Evolutionary conservation across 2,113 vertebrate genomes (phyloP), one percentile per base, ranked within the genome.

Genomic region (Lasiurus cinereus): DNA sequence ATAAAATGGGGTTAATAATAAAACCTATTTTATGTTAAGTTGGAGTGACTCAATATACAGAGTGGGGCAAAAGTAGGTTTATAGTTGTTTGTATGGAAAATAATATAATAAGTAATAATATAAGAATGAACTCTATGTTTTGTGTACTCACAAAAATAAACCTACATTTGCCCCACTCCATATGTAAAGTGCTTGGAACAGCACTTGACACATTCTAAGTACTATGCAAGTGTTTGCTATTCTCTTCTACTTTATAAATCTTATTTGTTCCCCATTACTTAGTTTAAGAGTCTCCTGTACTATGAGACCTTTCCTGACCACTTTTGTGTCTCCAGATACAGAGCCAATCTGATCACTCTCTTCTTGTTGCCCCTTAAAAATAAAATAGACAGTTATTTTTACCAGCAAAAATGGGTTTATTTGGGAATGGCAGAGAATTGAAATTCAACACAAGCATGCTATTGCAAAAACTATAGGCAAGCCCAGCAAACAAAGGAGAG

Each of bases 1-100:
- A 31, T 84, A 94, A 94, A 92, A 79, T 88, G 31, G 4, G 9
- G 54, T 86, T 80, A 70, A 70, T 89, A 54, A 67, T 66, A 82
- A 54, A 64, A 76, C 27, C 39, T 92, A 31, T 86, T 86, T 92
- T 69, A 67, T 89, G 36, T 5, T 78, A 93, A 50, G 39, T 85
- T 92, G 80, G 24, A 83, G 24, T 76, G 33, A 64, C 33, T 70
- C 74, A 46, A 13, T 70, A 48, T 72, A 83, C 31, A 31, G 31
- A 16, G 62, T 31, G 29, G 62, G 27, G 62, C 29, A 66, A 66
- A 31, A 66, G 62, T 66, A 67, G 64, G 64, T n/a, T n/a, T 67
- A 67, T 15, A n/a, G 52, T 54, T 54, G 64, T n/a, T n/a, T 5
- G 14, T 67, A n/a, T 67, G 64, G 14, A 67, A 67, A 67, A 66